These are phyloP conservation scores for Steinernema khuongi DNA, from an alignment of 1,140 invertebrate genomes.

Conservation along the genomic window DNA sequence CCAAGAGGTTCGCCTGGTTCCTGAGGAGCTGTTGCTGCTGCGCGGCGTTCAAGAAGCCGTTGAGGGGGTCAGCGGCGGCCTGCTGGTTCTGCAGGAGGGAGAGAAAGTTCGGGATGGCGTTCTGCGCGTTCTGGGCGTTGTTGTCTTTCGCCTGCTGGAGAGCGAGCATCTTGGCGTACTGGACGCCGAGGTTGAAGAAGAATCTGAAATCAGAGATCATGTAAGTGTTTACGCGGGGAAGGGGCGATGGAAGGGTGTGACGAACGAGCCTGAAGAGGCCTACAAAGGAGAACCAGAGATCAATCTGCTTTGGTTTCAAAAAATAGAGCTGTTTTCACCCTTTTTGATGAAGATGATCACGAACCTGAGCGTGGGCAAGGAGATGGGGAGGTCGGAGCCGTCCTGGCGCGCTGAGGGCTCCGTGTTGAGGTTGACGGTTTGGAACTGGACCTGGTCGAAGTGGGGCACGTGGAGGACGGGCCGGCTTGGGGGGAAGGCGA, in stretches of 20 bases:
- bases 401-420: neutral
- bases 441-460: neutral
- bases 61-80: neutral
- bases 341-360: neutral
- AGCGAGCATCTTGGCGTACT: neutral
- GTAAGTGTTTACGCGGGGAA: neutral
- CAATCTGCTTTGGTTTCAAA: too few species aligned
- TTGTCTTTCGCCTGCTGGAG: neutral
- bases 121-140: neutral
- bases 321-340: neutral
- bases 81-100: neutral
- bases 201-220: neutral
- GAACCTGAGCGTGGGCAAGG: neutral
- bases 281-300: too few species aligned
- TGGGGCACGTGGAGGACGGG: neutral
- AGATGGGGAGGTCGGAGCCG: neutral
- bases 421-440: neutral
- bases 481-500: neutral
- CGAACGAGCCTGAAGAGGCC: too few species aligned
- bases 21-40: neutral
- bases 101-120: neutral
- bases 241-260: too few species aligned
- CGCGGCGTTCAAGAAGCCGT: neutral
- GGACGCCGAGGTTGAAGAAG: slow-evolving; percentile 5
- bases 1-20: neutral